Percentiles rank a stretch among this genome's conserved stretches.
These are phyloP conservation scores for Labeo catla DNA, from an alignment of 2,113 vertebrate species.

Conservation along the genomic window DNA sequence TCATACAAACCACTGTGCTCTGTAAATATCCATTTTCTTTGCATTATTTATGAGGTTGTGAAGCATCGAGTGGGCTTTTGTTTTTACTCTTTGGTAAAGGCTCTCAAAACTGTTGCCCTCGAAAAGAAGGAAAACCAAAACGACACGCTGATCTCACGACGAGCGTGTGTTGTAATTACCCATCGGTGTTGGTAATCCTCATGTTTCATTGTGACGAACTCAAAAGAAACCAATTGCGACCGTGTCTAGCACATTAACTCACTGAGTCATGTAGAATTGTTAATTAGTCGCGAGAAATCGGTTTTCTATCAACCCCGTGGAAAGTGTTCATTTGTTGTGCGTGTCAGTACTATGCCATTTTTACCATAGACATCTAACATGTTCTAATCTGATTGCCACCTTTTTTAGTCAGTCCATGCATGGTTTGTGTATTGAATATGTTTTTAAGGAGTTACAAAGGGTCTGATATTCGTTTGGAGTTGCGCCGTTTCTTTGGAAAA, in stretches of 20 bases:
- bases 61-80: constrained; percentile 11
- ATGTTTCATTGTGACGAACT: constrained; percentile 32
- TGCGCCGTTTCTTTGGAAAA: neutral
- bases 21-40: constrained; percentile 35
- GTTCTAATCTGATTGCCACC: neutral
- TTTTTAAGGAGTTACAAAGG: neutral
- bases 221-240: neutral
- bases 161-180: constrained; percentile 5
- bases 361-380: constrained; percentile 1
- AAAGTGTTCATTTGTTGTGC: constrained; percentile 37
- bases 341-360: constrained; percentile 24
- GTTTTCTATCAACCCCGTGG: neutral
- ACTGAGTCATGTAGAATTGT: neutral
- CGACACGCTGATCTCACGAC: neutral
- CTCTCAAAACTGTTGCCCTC: constrained; percentile 14
- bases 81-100: constrained; percentile 1
- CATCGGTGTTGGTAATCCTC: constrained; percentile 10
- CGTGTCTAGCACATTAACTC: constrained; percentile 2
- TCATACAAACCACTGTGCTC: constrained; percentile 50
- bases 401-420: neutral
- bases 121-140: constrained; percentile 34
- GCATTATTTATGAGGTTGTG: constrained; percentile 13
- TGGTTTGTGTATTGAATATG: constrained; percentile 37
- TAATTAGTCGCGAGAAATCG: neutral
- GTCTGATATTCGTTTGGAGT: neutral